Evolutionary conservation across 1,140 invertebrate species (phyloP).

Genomic region (Colletes gigas): DNA sequence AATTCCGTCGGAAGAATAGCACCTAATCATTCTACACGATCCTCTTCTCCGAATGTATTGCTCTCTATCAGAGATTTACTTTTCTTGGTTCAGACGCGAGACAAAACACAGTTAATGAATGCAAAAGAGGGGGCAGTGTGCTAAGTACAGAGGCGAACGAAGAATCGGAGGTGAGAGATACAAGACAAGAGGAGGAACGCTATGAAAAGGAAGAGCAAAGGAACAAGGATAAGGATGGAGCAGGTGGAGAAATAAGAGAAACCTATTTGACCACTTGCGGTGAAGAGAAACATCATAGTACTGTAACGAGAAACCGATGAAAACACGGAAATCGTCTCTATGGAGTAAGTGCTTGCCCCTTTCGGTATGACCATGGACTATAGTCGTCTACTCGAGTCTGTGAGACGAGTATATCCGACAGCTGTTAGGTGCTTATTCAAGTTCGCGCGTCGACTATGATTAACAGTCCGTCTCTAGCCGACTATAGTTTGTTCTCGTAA

Average conservation of each 20-base stretch:
- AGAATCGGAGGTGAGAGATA: neutral
- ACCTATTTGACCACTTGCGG: constrained; percentile 4
- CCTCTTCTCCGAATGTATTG: neutral
- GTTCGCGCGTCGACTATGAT: neutral
- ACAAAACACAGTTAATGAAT: neutral
- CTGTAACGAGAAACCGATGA: constrained; percentile 15
- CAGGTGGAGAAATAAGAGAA: constrained; percentile 33
- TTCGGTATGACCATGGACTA: constrained; percentile 27
- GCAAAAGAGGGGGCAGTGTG: constrained; percentile 4
- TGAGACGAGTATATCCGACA: constrained; percentile 1
- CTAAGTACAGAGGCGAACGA: neutral
- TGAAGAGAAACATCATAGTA: constrained; percentile 7
- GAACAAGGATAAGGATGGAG: constrained; percentile 19
- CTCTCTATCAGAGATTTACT: neutral
- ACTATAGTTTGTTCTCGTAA: neutral
- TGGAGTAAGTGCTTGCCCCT: constrained; percentile 4
- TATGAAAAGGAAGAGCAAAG: constrained; percentile 41
- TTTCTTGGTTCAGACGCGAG: constrained; percentile 8
- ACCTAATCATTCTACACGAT: neutral
- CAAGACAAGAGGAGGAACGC: constrained; percentile 12
- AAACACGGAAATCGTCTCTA: neutral
- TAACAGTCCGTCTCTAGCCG: neutral
- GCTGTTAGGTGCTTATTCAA: neutral
- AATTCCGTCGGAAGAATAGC: neutral
- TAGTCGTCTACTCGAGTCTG: neutral